Conservation (phyloP, 2,113 vertebrate species). For the Hypocryptadius cinnamomeus region DNA sequence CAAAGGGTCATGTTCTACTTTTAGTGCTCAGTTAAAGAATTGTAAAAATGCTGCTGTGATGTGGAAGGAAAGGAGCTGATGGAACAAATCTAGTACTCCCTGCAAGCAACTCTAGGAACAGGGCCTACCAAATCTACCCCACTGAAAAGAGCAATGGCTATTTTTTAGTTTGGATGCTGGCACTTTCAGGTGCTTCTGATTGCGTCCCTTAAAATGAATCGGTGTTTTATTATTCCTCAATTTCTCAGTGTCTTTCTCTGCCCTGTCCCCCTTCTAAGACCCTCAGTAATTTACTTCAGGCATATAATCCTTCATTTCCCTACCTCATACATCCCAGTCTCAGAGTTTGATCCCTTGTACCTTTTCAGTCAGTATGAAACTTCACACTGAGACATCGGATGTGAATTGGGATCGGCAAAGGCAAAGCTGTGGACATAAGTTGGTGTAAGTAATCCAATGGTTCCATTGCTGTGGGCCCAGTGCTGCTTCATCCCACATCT, state of each 20-base stretch:
- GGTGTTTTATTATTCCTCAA: neutral
- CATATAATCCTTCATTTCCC: neutral
- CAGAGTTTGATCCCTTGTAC: neutral
- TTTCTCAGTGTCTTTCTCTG: neutral
- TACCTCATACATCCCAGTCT: neutral
- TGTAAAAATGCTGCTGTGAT: neutral
- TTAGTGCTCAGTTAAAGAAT: neutral
- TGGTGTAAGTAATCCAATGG: rapidly evolving
- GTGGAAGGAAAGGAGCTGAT: neutral
- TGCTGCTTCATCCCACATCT: neutral
- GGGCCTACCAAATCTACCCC: neutral
- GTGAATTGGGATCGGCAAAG: neutral
- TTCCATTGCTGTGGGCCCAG: neutral
- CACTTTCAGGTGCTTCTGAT: neutral
- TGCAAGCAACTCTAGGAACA: neutral
- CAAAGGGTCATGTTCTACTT: neutral
- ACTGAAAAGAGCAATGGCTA: neutral
- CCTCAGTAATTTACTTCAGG: neutral
- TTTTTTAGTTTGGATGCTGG: neutral
- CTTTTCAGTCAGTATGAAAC: neutral
- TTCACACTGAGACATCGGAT: neutral
- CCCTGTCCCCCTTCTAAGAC: neutral
- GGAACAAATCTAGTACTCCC: neutral
- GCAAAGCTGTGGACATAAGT: neutral
- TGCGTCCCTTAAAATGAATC: neutral